Evolutionary conservation across 1,140 invertebrate species (phyloP), one percentile per base, ranked within the genome.

Genomic region (Lutraria rhynchaena): DNA sequence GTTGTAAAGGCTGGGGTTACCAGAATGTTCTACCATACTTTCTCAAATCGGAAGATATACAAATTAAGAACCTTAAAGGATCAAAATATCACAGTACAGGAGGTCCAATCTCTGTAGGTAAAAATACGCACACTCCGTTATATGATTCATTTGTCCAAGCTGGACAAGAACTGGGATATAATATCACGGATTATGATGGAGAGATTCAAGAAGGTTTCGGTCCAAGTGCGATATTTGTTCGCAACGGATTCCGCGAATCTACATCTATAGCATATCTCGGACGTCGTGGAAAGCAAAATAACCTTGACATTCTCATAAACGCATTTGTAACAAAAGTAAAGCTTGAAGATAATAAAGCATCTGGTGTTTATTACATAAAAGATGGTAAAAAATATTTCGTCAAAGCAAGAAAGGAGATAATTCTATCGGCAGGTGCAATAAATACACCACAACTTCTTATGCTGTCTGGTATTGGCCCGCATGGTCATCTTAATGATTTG

Each of bases 1-100:
- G 98, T 0, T 98, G 98, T 88, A 94, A 95, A 0, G 97, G 97
- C 5, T 99, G 98, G 98, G 95, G 95, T 0, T 97, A 95, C 83
- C 94, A 95, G 63, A 95, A 97, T 41, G 95, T 95, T 0, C 90
- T 98, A 0, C 95, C 96, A 61, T 98, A 98, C 87, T 99, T 98
- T 92, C 96, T 97, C 88, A 97, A 97, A 89, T 96, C 96, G 15
- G 87, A 87, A 67, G 81, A 80, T 35, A 49, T 65, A 13, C 49
- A 35, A 31, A 37, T 51, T 3, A 29, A 53, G 9, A 61, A 37
- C 9, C 27, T 78, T 9, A 67, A 78, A 37, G 27, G 35, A 17
- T 67, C 60, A 7, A 93, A 93, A 29, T 92, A 92, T 44, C 75
- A 78, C 35, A 17, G 67, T 41, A 31, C 15, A 17, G 75, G 75